Evolutionary conservation across 2,113 vertebrate genomes (phyloP).

Genomic region (Mustela nigripes): DNA sequence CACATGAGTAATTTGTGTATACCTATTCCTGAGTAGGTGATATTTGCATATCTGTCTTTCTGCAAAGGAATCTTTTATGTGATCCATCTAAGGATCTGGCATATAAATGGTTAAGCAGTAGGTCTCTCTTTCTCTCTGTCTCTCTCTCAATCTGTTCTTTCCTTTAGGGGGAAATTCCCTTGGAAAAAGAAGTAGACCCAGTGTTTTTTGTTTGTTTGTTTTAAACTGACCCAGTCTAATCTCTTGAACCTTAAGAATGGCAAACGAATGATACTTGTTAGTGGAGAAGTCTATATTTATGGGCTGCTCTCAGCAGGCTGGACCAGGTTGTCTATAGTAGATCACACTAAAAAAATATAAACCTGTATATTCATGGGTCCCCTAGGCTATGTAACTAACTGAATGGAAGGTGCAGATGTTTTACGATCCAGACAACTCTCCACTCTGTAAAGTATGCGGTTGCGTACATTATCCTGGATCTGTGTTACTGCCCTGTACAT

Average conservation of each 20-base stretch:
- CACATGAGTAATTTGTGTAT: neutral
- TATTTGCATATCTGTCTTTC: neutral
- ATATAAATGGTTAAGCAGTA: neutral
- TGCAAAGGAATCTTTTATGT: neutral
- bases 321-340: neutral
- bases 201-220: neutral
- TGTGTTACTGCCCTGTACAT: neutral
- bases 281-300: neutral
- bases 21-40: neutral
- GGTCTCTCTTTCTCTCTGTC: neutral
- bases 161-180: neutral
- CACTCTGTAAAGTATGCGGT: neutral
- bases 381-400: neutral
- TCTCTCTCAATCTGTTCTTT: neutral
- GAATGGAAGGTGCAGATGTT: neutral
- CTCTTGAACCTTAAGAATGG: neutral
- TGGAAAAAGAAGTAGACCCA: neutral
- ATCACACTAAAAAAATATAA: neutral
- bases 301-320: neutral
- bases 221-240: neutral
- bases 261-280: neutral
- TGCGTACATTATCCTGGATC: neutral
- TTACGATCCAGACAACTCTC: neutral
- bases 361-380: neutral
- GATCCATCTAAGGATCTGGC: neutral